phyloP scores from a whole-genome alignment of 2,797 vertebrate genomes.

The Falco biarmicus region DNA sequence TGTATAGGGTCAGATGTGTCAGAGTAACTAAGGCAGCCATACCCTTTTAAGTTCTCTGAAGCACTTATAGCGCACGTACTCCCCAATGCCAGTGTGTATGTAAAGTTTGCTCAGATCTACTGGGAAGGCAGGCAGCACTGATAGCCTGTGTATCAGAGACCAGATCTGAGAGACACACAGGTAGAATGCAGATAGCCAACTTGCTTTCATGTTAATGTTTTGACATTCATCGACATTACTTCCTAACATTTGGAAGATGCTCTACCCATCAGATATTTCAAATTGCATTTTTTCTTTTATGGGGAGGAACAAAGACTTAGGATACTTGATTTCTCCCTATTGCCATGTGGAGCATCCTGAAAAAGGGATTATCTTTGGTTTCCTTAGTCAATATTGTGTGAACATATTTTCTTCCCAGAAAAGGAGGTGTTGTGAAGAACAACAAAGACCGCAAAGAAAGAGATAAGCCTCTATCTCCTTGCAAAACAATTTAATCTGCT shows the following conservation, averaged over 20 bases:
- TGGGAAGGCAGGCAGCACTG: neutral
- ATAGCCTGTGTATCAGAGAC: neutral
- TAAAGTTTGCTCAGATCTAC: neutral
- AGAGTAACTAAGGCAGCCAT: neutral
- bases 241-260: neutral
- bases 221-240: neutral
- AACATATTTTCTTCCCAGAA: neutral
- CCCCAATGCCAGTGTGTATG: neutral
- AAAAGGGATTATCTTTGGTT: neutral
- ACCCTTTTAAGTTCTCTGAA: neutral
- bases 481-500: neutral
- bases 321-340: neutral
- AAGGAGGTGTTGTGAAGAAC: neutral
- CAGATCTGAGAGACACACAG: neutral
- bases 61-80: accelerated
- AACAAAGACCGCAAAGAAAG: neutral
- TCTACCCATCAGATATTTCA: neutral
- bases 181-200: neutral
- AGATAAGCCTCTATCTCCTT: neutral
- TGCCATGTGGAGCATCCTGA: neutral
- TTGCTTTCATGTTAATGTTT: neutral
- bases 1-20: neutral
- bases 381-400: neutral
- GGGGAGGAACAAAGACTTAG: neutral
- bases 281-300: neutral